A percentile compares a stretch with the other conserved stretches of the same genome.
These are phyloP conservation scores for Isichthys henryi DNA, from an alignment of 2,113 vertebrate genomes.

Conservation along the genomic window DNA sequence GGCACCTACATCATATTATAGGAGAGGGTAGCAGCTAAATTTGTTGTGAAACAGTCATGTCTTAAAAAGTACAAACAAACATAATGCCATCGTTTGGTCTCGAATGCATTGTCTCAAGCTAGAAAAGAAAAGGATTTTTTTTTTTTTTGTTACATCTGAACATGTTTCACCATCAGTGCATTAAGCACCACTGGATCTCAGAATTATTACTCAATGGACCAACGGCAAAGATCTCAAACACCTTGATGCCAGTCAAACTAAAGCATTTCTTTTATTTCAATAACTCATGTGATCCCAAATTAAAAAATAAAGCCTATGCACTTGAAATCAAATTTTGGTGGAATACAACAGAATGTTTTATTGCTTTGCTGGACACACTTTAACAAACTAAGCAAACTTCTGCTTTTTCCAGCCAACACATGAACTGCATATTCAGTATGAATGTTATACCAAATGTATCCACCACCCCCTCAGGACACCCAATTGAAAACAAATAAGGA, in stretches of 20 bases:
- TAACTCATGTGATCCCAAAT: neutral
- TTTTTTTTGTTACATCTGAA: neutral
- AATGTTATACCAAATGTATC: neutral
- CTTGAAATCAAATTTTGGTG: constrained; percentile 35
- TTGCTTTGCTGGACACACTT: constrained; percentile 45
- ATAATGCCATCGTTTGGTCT: constrained; percentile 39
- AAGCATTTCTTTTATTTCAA: constrained; percentile 17
- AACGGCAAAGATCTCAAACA: constrained; percentile 4
- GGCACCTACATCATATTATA: constrained; percentile 34
- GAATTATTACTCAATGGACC: constrained; percentile 10
- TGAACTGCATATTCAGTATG: constrained; percentile 16
- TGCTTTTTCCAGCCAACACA: constrained; percentile 13
- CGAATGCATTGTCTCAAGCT: constrained; percentile 24
- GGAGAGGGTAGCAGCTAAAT: constrained; percentile 54
- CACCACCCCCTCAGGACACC: neutral
- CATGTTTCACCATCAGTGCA: constrained; percentile 13
- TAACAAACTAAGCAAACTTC: constrained; percentile 1
- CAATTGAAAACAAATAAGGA: neutral
- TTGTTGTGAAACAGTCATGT: constrained; percentile 51
- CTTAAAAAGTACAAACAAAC: constrained; percentile 2
- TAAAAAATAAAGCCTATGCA: constrained; percentile 15
- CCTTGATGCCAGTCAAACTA: neutral
- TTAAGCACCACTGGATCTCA: constrained; percentile 12
- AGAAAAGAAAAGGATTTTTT: constrained; percentile 4
- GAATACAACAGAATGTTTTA: constrained; percentile 37